Evolutionary conservation across 2,888 invertebrate species (phyloP).

Genomic region (Harpalus rubripes): DNA sequence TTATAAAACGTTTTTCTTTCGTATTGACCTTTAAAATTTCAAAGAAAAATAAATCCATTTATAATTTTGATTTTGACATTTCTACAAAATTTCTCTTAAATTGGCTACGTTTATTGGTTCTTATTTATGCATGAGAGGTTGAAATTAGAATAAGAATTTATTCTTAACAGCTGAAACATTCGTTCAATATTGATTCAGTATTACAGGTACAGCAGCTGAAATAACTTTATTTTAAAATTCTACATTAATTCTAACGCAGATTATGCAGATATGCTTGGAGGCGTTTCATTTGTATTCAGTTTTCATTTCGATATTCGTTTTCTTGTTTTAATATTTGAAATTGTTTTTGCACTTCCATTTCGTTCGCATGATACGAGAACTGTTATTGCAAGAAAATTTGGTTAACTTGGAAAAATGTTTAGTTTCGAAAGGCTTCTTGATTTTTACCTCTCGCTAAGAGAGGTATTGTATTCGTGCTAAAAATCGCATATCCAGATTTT

Average conservation of each 20-base stretch:
- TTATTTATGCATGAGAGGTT: background rate
- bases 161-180: background rate
- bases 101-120: background rate
- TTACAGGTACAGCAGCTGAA: background rate
- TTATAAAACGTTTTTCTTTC: too few relatives aligned
- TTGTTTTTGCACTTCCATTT: background rate
- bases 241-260: background rate
- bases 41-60: background rate
- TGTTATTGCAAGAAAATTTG: too few relatives aligned
- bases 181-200: background rate
- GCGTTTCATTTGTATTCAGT: background rate
- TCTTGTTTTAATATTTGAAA: background rate
- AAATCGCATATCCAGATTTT: too few relatives aligned
- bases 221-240: background rate
- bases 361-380: too few relatives aligned
- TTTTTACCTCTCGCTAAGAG: too few relatives aligned
- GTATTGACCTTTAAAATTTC: background rate
- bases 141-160: constrained; percentile 3
- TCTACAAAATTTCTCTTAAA: background rate
- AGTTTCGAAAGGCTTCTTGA: too few relatives aligned
- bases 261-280: background rate
- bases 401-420: too few relatives aligned
- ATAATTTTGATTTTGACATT: background rate
- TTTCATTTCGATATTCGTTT: background rate
- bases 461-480: too few relatives aligned